phyloP scores from a whole-genome alignment of 2,113 vertebrate genomes.

The Camelus bactrianus region DNA sequence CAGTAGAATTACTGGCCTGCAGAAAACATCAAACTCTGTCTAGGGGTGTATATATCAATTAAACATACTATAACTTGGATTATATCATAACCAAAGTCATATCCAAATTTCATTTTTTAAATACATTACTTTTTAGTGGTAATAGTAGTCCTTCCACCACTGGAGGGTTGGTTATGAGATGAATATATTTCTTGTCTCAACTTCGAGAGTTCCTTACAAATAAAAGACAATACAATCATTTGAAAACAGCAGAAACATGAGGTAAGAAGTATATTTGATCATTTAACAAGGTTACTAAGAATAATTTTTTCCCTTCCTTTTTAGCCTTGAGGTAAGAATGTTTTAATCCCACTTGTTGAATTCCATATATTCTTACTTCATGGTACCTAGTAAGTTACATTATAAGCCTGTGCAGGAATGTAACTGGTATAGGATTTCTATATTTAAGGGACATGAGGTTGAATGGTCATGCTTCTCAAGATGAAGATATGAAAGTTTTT shows the following conservation, averaged over 20 bases:
- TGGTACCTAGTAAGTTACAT: constrained; percentile 22
- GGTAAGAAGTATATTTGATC: background rate
- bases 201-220: constrained; percentile 91
- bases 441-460: constrained; percentile 22
- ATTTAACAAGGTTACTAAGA: constrained; percentile 32
- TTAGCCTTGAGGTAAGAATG: background rate
- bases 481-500: constrained; percentile 23
- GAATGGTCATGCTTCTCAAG: background rate
- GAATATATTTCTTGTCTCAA: constrained; percentile 88
- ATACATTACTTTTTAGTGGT: constrained; percentile 94
- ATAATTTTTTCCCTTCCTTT: background rate
- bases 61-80: constrained; percentile 46
- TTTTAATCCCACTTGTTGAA: constrained; percentile 16
- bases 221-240: constrained; percentile 67
- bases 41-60: background rate
- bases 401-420: background rate
- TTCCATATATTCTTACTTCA: constrained; percentile 32
- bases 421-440: background rate
- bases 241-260: constrained; percentile 54
- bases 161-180: constrained; percentile 84
- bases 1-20: background rate
- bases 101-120: constrained; percentile 54
- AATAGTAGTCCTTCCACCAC: constrained; percentile 91
- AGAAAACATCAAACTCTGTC: constrained; percentile 22
- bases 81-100: constrained; percentile 10